Evolutionary conservation across 2,113 vertebrate species (phyloP).

Genomic region (Sebastes schlegelii): DNA sequence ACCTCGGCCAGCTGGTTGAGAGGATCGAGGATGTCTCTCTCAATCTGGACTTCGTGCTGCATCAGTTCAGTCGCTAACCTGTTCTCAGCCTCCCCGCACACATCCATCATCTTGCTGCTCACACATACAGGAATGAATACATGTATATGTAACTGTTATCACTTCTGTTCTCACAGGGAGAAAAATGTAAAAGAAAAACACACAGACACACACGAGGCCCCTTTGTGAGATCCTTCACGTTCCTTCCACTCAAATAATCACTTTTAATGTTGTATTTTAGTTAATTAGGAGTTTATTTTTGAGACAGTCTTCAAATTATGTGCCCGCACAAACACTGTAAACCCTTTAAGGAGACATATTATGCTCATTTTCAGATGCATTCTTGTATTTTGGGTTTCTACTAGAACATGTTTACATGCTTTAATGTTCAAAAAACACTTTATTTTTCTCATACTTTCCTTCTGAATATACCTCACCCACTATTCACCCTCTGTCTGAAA

Average conservation of each 20-base stretch:
- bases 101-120: constrained; percentile 93
- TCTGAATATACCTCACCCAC: neutral
- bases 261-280: neutral
- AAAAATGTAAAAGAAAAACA: neutral
- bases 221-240: neutral
- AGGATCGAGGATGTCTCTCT: constrained; percentile 93
- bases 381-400: neutral
- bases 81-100: constrained; percentile 92
- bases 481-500: neutral
- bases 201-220: neutral
- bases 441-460: neutral
- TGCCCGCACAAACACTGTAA: neutral
- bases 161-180: constrained; percentile 3
- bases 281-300: neutral
- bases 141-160: constrained; percentile 5
- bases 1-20: constrained; percentile 93
- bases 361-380: neutral
- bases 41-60: constrained; percentile 91
- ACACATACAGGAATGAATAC: constrained; percentile 40
- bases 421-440: neutral
- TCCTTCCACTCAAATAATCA: neutral
- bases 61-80: constrained; percentile 91
- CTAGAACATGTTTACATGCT: no score
- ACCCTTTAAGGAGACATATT: neutral
- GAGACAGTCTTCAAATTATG: neutral